phyloP scores from a whole-genome alignment of 1,140 invertebrate species.

The Zaprionus davidi region DNA sequence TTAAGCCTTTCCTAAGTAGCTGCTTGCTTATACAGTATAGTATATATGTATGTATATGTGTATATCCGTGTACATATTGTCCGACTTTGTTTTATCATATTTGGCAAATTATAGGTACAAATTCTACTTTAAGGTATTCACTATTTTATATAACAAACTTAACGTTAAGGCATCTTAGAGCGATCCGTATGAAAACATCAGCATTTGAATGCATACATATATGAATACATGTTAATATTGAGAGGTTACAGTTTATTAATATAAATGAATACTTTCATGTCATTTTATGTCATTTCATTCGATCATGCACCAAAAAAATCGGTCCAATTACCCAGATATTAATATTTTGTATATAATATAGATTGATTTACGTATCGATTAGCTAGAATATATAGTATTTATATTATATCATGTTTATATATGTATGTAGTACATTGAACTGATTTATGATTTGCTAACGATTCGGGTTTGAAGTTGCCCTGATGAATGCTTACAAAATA shows the following conservation, averaged over 20 bases:
- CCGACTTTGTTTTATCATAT: constrained; percentile 32
- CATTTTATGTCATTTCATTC: constrained; percentile 46
- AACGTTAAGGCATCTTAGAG: constrained; percentile 43
- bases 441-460: constrained; percentile 44
- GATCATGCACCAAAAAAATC: constrained; percentile 39
- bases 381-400: constrained; percentile 39
- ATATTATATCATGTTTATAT: constrained; percentile 14
- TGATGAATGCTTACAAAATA: constrained; percentile 51
- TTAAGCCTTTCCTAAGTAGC: constrained; percentile 24
- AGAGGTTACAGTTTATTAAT: constrained; percentile 51
- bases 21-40: constrained; percentile 7
- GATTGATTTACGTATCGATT: constrained; percentile 51
- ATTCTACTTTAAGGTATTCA: constrained; percentile 23
- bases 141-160: constrained; percentile 28
- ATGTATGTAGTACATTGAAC: constrained; percentile 26
- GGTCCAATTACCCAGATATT: constrained; percentile 33
- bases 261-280: constrained; percentile 54
- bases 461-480: constrained; percentile 22
- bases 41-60: too few species aligned
- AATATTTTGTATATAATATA: constrained; percentile 47
- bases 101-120: constrained; percentile 51
- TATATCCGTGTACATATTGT: constrained; percentile 36
- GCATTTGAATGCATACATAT: constrained; percentile 32
- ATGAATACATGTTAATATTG: constrained; percentile 43
- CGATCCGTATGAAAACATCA: constrained; percentile 54